Conservation (phyloP, 1,140 invertebrate species). For the Uloborus diversus region DNA sequence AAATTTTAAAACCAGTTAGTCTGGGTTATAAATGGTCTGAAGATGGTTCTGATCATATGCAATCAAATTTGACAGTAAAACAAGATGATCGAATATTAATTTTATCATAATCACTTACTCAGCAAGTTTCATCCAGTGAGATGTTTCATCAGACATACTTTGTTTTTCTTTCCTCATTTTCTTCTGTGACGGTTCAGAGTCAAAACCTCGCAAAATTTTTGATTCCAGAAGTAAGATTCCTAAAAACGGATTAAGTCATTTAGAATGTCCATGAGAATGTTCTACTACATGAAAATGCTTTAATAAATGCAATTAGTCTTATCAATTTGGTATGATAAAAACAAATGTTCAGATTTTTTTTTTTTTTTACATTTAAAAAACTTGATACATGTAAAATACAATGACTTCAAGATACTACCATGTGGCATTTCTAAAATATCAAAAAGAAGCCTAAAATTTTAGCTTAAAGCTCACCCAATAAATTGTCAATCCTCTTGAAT, state of each 20-base stretch:
- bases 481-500: no score
- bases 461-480: no score
- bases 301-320: neutral
- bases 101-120: slow-evolving; percentile 33
- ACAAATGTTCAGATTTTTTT: neutral
- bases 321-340: neutral
- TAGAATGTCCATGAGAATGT: no score
- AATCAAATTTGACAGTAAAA: no score
- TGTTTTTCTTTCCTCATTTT: neutral
- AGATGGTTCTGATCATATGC: no score
- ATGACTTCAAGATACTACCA: neutral
- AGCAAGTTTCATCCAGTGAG: slow-evolving; percentile 54
- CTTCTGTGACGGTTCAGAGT: slow-evolving; percentile 13
- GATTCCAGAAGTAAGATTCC: slow-evolving; percentile 51
- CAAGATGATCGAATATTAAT: no score
- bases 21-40: no score
- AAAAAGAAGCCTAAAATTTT: no score
- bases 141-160: neutral
- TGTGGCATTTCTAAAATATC: no score
- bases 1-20: no score
- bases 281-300: neutral
- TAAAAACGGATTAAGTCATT: no score
- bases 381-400: neutral
- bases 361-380: neutral
- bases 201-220: slow-evolving; percentile 14